A percentile compares a stretch with the other conserved stretches of the same genome.
Evolutionary conservation across 1,140 invertebrate genomes (phyloP).

Genomic region (Agraylea sexmaculata): DNA sequence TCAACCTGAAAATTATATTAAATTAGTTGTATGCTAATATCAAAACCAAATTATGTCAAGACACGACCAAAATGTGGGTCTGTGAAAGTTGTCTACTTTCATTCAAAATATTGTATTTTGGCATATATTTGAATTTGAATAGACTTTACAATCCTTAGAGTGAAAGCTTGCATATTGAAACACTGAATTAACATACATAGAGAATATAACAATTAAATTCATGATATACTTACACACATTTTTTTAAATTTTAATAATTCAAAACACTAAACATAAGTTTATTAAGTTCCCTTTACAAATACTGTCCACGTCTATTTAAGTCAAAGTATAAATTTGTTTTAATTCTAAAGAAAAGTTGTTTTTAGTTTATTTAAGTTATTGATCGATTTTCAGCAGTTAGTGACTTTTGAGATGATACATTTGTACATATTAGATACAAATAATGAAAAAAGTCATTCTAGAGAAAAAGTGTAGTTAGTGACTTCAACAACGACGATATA

Average conservation of each 20-base stretch:
- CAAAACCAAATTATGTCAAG: too few relatives aligned
- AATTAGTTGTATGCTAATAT: too few relatives aligned
- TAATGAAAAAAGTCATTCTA: background rate
- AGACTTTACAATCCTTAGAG: too few relatives aligned
- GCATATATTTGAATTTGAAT: too few relatives aligned
- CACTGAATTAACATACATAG: background rate
- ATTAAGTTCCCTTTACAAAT: too few relatives aligned
- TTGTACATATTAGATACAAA: slow-evolving; percentile 12
- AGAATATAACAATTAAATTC: background rate
- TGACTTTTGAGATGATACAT: background rate
- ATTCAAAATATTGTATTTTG: too few relatives aligned
- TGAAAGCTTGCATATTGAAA: too few relatives aligned
- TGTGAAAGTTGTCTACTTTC: too few relatives aligned
- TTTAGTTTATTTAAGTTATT: background rate
- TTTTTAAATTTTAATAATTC: too few relatives aligned
- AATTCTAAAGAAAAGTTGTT: background rate
- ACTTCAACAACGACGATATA: slow-evolving; percentile 13
- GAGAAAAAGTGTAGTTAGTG: slow-evolving; percentile 10
- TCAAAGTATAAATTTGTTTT: background rate
- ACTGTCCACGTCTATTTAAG: background rate
- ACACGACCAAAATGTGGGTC: too few relatives aligned
- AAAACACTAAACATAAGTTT: too few relatives aligned
- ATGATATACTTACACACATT: background rate
- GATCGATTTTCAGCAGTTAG: slow-evolving; percentile 3
- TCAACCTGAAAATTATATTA: slow-evolving; percentile 39